Base-by-base conservation (phyloP, 1,140 invertebrate species). In the Calycopis cecrops region DNA sequence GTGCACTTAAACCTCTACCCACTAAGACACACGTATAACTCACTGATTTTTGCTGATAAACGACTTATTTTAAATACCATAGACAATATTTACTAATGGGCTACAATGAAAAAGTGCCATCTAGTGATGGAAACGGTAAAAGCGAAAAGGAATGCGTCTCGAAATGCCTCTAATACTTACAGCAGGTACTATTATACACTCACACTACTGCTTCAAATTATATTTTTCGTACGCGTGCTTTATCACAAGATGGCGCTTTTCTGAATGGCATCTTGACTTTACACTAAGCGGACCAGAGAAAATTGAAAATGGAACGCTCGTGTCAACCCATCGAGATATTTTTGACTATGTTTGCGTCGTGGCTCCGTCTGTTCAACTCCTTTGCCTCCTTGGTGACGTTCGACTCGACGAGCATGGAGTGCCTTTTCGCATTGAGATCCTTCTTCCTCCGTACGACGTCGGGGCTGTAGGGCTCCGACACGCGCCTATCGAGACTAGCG, bases 261-360 rank as follows among this genome's bases (percentile, higher is more conserved):
- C 21, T 28, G 21, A 28, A 44, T 44, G 55, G 40, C 40, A 16
- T 44, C 40, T 44, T 28, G 12, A 44, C 40, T 28, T 35, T 7
- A 63, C 55, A 55, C 63, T 53, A 60, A 49, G 49, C 54, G 28
- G 63, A 67, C 63, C 56, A 55, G n/a, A n/a, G n/a, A 66, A 68
- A 59, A 42, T 63, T 28, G 52, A 60, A 64, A 70, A 62, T 53
- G 38, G 53, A 63, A 64, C 55, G 55, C 28, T 67, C 52, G 35
- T 63, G 75, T 88, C 85, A 87, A 82, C 84, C 87, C 67, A 88
- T 77, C 52, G 84, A 87, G 16, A 85, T 68, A 55, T 88, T 85
- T 55, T 85, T 85, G 10, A 86, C 76, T 11, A 76, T 76, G 21
- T 71, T 69, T 40, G 78, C 75, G 55, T 85, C 82, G 44, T 87